Percentiles rank a stretch among this genome's conserved stretches.
These are phyloP conservation scores for Acanthosepion lycidas DNA, from an alignment of 2,888 invertebrate species.

Conservation along the genomic window DNA sequence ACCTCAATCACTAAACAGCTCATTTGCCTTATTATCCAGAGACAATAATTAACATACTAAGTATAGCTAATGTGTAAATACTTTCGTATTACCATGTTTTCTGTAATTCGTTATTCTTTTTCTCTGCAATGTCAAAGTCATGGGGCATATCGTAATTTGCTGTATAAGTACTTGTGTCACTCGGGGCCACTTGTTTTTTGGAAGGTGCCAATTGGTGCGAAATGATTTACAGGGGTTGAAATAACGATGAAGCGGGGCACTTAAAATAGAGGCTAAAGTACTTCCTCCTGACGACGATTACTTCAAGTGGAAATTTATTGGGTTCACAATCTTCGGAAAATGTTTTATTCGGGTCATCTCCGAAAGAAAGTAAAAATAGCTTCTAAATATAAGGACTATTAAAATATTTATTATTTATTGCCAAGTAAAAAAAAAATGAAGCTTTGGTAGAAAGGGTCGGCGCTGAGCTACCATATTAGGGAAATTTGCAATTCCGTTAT, in stretches of 20 bases:
- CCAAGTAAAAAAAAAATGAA: neutral
- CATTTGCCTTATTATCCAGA: too few species aligned
- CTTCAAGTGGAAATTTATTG: neutral
- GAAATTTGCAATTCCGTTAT: too few species aligned
- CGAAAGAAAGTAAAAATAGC: neutral
- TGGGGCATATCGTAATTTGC: neutral
- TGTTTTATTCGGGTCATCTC: neutral
- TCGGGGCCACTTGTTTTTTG: neutral
- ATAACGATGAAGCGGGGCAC: neutral
- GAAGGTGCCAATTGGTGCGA: conserved; percentile 33
- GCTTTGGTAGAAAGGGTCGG: neutral
- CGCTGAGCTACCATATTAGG: neutral
- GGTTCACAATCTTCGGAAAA: conserved; percentile 17
- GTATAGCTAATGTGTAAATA: too few species aligned
- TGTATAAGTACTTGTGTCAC: neutral
- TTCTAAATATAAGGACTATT: neutral
- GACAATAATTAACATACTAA: too few species aligned
- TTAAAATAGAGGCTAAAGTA: neutral
- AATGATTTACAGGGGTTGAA: neutral
- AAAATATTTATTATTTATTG: conserved; percentile 2
- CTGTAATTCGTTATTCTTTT: neutral
- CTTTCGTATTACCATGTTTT: too few species aligned
- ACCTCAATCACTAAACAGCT: too few species aligned
- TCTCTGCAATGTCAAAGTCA: neutral
- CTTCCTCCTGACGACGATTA: conserved; percentile 22